Conservation (phyloP, 2,888 invertebrate species). For the Drosophila buzzatii region DNA sequence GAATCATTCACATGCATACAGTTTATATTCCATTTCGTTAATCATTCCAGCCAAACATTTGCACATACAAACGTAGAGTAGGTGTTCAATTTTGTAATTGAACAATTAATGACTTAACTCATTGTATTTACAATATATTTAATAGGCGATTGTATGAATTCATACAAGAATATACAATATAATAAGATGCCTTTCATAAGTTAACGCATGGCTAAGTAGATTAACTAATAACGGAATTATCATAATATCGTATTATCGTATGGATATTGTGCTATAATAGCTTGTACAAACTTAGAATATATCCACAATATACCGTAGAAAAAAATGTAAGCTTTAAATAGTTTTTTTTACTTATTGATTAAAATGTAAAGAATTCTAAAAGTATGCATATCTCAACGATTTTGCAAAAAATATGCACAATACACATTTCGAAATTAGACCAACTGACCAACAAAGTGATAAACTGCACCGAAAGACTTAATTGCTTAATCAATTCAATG, state of each 20-base stretch:
- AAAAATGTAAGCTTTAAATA: neutral
- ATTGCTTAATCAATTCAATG: neutral
- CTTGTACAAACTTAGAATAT: constrained; percentile 11
- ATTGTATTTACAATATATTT: constrained; percentile 31
- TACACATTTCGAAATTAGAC: neutral
- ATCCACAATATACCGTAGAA: neutral
- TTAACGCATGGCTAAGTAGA: constrained; percentile 8
- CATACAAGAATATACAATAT: constrained; percentile 8
- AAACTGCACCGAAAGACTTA: neutral
- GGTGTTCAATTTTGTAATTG: constrained; percentile 15
- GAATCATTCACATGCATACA: constrained; percentile 16
- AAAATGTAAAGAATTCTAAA: neutral
- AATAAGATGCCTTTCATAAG: constrained; percentile 11
- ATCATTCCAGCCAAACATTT: constrained; percentile 62
- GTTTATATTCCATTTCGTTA: constrained; percentile 51
- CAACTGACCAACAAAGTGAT: neutral
- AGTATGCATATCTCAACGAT: neutral
- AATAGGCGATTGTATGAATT: constrained; percentile 38
- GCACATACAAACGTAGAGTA: constrained; percentile 10
- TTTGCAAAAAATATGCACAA: constrained; percentile 3
- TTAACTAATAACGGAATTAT: neutral
- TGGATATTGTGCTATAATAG: constrained; percentile 29
- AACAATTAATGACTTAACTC: constrained; percentile 15
- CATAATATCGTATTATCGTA: constrained; percentile 10
- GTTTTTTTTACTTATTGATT: neutral